Evolutionary conservation across 2,113 vertebrate genomes (phyloP).

Genomic region (Varanus komodoensis): DNA sequence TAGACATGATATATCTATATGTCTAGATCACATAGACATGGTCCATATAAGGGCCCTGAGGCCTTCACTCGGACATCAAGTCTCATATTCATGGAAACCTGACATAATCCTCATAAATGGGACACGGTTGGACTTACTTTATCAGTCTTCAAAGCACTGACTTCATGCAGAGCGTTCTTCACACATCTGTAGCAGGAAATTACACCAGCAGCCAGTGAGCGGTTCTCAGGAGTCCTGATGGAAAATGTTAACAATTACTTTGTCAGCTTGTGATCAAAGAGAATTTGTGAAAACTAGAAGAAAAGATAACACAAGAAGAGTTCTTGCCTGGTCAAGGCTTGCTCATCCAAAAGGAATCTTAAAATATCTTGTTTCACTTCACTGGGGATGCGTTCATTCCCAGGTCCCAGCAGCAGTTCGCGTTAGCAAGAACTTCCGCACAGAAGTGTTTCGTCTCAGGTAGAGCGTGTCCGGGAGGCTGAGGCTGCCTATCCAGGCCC

Average conservation of each 20-base stretch:
- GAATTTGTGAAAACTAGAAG: slow-evolving; percentile 4
- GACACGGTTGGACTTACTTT: not conserved
- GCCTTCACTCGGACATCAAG: not conserved
- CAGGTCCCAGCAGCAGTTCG: not conserved
- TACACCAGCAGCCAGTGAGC: not conserved
- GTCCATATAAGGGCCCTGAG: not conserved
- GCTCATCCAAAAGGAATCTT: not conserved
- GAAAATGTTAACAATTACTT: slow-evolving; percentile 3
- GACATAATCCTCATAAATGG: not conserved
- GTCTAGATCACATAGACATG: no score
- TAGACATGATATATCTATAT: no score
- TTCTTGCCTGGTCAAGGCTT: slow-evolving; percentile 54
- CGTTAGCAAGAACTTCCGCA: not conserved
- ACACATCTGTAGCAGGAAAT: not conserved
- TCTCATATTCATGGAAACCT: slow-evolving; percentile 17
- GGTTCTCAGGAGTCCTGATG: slow-evolving; percentile 1
- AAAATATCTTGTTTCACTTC: not conserved
- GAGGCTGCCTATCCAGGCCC: not conserved
- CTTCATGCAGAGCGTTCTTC: not conserved
- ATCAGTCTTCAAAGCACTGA: not conserved
- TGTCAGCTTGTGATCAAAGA: slow-evolving; percentile 44
- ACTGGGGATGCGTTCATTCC: not conserved
- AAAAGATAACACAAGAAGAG: not conserved
- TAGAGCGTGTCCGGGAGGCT: not conserved
- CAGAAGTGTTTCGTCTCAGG: not conserved